Base-by-base conservation (phyloP, 2,113 vertebrate species). In the Isichthys henryi region DNA sequence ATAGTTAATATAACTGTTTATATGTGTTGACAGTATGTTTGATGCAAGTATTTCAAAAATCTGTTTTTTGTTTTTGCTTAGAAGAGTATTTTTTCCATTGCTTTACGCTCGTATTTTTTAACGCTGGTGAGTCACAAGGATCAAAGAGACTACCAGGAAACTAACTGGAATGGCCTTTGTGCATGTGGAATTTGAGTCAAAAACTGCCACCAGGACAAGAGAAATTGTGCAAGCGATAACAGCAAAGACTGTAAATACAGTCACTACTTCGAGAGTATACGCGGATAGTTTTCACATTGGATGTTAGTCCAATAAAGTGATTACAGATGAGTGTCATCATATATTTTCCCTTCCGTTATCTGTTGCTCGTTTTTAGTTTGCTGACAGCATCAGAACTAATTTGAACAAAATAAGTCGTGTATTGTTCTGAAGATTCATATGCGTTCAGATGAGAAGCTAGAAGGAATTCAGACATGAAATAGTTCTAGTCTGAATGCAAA, bases 121-220 rank as follows among this genome's bases (percentile, higher is more conserved):
- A 46, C 19, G 7, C 39, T 48, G 43, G 56, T 89, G 82, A 58
- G 19, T 84, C 85, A 46, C 46, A 66, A 5, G 43, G 17, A 77
- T 48, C 23, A 21, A 31, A 45, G 62, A 27, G 49, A 6, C 62
- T 31, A 66, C 56, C 58, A 88, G 58, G 45, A 74, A 80, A 52
- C 70, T 82, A 74, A 53, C 15, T 48, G 27, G 31, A 52, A 27
- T 35, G 35, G 7, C 88, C 48, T 88, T 88, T 80, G 88, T 88
- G 27, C 48, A 9, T 23, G 88, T 43, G 48, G 27, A 88, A 88
- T 88, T 50, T 53, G 88, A 88, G 49, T 82, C 70, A 52, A 21
- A 77, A 88, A 74, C 66, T 88, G 88, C 88, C 88, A 88, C 45
- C 88, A 53, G 19, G 21, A 17, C 88, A 82, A 48, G 49, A 31